These are phyloP conservation scores for Caenorhabditis parvicauda DNA, from an alignment of 2,888 invertebrate genomes.

Conservation along the genomic window DNA sequence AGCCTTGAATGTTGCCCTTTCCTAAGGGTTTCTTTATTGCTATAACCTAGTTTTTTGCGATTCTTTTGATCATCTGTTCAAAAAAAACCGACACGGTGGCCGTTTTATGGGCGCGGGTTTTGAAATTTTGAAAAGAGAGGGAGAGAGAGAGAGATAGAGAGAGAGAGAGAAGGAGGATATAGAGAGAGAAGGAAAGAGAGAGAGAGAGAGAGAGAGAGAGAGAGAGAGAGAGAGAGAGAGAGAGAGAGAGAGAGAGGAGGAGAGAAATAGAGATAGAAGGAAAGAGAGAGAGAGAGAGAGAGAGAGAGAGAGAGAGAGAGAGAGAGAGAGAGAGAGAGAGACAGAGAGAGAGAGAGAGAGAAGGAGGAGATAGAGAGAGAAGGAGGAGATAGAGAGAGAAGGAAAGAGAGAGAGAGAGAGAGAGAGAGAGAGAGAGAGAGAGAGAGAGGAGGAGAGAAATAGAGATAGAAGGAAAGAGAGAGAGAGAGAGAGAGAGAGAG, in stretches of 20 bases:
- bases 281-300: background rate
- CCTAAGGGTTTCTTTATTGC: no score
- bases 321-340: constrained; percentile 1
- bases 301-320: background rate
- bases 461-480: constrained; percentile 5
- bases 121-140: no score
- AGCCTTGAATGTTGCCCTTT: no score
- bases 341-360: background rate
- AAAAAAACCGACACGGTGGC: no score
- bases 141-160: constrained; percentile 4
- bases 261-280: background rate
- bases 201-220: background rate
- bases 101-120: no score
- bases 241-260: constrained; percentile 1
- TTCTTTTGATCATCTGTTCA: no score
- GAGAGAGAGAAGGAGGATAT: constrained; percentile 2
- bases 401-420: background rate
- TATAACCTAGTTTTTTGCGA: no score
- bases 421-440: background rate
- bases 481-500: constrained; percentile 8
- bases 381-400: background rate
- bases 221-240: background rate
- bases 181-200: background rate
- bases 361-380: constrained; percentile 1
- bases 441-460: constrained; percentile 3